Evolutionary conservation across 2,113 vertebrate species (phyloP), one percentile per base, ranked within the genome.

Genomic region (Xiphophorus couchianus): DNA sequence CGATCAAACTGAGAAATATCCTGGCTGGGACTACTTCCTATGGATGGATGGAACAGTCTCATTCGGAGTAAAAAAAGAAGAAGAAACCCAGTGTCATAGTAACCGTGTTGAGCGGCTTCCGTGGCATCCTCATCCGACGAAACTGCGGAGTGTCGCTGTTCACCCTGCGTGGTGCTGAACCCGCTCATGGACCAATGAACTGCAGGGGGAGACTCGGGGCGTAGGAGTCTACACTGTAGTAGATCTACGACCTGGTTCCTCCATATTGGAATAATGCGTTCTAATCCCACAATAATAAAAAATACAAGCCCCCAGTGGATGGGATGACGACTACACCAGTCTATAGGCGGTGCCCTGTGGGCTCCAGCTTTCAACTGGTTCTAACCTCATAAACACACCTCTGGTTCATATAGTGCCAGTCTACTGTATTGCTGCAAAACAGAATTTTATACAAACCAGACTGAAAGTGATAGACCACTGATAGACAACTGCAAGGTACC

Each of bases 151-250:
- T 78, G 90, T 88, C 93, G 90, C 92, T 93, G 92, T 93, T 89
- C 92, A 89, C 80, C 62, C 76, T 90, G 82, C 73, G 76, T 81
- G 91, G 92, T 93, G 93, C 92, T 93, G 92, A 93, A 92, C 84
- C 75, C 83, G 88, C 83, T 76, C 69, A 74, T 42, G 81, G 82
- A 84, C 90, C 89, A 91, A 91, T 90, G 82, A 85, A 22, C 79
- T 70, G 70, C 77, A 5, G 78, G 22, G 29, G 87, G 87, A 69
- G 73, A 79, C 82, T 64, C 29, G 30, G 44, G 62, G 89, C 84
- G 89, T 80, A 69, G 85, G 88, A 83, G 82, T 84, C 80, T 83
- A 74, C 75, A 80, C 80, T 44, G 71, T 63, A 84, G 78, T 74
- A 71, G 76, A 69, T 77, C 13, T 51, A 37, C 58, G 69, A 88